Base-by-base conservation (phyloP, 2,888 invertebrate species). In the Volucella bombylans region DNA sequence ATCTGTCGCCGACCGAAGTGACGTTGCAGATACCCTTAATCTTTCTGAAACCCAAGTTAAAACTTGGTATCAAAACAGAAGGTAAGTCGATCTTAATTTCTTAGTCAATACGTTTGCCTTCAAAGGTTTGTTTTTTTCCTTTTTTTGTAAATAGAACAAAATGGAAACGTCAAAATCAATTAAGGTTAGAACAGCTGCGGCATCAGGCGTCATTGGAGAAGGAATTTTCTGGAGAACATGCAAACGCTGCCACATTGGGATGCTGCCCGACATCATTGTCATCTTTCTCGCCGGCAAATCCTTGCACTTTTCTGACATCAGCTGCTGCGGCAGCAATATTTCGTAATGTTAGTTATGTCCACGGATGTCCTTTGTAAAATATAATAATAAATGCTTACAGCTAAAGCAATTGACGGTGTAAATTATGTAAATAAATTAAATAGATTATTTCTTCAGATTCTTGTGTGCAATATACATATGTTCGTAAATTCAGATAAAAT, bases 11-110 rank as follows among this genome's bases (percentile, higher is more conserved):
- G 98, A 98, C 90, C 93, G 98, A 49, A 97, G 97, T 74, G 97
- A 97, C 90, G 97, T 98, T 0, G 98, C 98, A 0, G 97, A 97
- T 89, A 95, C 97, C 0, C 93, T 98, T 31, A 96, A 95, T 89
- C 93, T 98, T 38, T 96, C 97, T 45, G 98, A 98, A 92, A 98
- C 98, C 0, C 98, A 98, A 90, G 97, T 98, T 68, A 98, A 98
- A 92, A 98, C 98, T 1, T 98, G 98, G 98, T 98, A 92, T 87
- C 92, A 92, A 79, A 92, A 92, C 86, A 88, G 92, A 87, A 90
- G 92, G 92, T 92, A 74, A 43, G 8, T 11, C 1, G 15, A 15
- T 15, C 1, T 12, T 54, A 4, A 12, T 9, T 61, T 50, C 10
- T 50, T 47, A 23, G n/a, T 39, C 4, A 12, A 23, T 8, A 43